Evolutionary conservation across 2,113 vertebrate genomes (phyloP).

Genomic region (Alouatta palliata): DNA sequence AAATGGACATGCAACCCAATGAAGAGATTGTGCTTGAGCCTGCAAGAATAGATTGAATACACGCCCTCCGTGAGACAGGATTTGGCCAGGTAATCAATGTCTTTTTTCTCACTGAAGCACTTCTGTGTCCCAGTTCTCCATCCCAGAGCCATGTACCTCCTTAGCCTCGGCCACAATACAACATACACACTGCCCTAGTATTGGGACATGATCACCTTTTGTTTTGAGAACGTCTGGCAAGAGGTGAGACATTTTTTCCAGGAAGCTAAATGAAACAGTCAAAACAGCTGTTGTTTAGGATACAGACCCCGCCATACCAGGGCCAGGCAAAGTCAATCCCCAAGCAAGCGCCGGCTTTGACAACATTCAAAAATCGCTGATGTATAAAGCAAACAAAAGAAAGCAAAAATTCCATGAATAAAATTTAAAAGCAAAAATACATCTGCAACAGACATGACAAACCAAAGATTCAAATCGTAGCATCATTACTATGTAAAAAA

Average conservation of each 20-base stretch:
- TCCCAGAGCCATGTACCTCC: background rate
- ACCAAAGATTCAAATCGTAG: background rate
- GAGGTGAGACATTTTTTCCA: background rate
- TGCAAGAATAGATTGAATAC: background rate
- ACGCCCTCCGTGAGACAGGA: background rate
- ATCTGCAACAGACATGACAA: background rate
- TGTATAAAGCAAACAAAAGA: background rate
- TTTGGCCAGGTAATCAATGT: background rate
- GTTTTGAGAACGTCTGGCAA: rapidly evolving
- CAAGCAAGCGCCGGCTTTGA: background rate
- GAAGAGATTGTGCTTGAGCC: background rate
- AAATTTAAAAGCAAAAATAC: background rate
- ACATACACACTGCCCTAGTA: rapidly evolving
- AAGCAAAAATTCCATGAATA: background rate
- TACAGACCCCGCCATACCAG: too few species aligned
- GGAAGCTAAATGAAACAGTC: background rate
- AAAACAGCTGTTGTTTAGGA: background rate
- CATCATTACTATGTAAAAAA: background rate
- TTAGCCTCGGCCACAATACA: rapidly evolving
- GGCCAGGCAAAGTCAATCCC: rapidly evolving
- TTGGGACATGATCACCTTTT: too few species aligned
- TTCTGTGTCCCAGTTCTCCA: too few species aligned
- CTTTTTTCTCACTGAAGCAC: background rate
- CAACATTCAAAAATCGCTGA: background rate
- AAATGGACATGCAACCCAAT: background rate